phyloP scores from a whole-genome alignment of 2,888 invertebrate species.

The Rosalia funebris region DNA sequence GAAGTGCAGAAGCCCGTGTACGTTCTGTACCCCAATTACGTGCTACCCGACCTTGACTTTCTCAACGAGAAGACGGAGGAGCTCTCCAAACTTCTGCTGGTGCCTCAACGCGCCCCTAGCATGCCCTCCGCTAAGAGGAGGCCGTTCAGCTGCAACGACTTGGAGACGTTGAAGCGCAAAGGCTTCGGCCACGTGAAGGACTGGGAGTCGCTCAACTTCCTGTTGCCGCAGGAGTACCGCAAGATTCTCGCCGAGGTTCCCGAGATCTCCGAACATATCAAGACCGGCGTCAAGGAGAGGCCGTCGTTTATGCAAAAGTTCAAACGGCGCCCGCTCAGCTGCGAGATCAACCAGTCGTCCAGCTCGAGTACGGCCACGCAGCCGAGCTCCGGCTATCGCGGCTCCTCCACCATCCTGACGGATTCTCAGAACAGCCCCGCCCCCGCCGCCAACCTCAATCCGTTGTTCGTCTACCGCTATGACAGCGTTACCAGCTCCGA shows the following conservation, averaged over 20 bases:
- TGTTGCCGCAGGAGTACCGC: conserved; percentile 86
- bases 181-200: conserved; percentile 88
- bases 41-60: conserved; percentile 89
- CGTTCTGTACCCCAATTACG: conserved; percentile 90
- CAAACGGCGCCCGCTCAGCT: conserved; percentile 70
- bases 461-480: conserved; percentile 84
- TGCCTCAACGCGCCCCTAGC: conserved; percentile 70
- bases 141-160: conserved; percentile 84
- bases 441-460: conserved; percentile 71
- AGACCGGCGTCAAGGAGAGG: conserved; percentile 66
- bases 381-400: conserved; percentile 87
- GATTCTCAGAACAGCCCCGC: conserved; percentile 78
- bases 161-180: conserved; percentile 82
- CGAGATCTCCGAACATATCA: conserved; percentile 75
- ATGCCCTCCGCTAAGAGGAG: conserved; percentile 65
- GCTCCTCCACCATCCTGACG: conserved; percentile 85
- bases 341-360: conserved; percentile 71
- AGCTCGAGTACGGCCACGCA: conserved; percentile 80
- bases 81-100: conserved; percentile 75
- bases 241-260: conserved; percentile 83
- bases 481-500: conserved; percentile 80
- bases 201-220: conserved; percentile 91
- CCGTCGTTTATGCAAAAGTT: conserved; percentile 70
- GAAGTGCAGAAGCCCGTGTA: conserved; percentile 80
- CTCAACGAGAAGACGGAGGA: conserved; percentile 65